Evolutionary conservation across 2,888 invertebrate species (phyloP).

Genomic region (Eledone cirrhosa): DNA sequence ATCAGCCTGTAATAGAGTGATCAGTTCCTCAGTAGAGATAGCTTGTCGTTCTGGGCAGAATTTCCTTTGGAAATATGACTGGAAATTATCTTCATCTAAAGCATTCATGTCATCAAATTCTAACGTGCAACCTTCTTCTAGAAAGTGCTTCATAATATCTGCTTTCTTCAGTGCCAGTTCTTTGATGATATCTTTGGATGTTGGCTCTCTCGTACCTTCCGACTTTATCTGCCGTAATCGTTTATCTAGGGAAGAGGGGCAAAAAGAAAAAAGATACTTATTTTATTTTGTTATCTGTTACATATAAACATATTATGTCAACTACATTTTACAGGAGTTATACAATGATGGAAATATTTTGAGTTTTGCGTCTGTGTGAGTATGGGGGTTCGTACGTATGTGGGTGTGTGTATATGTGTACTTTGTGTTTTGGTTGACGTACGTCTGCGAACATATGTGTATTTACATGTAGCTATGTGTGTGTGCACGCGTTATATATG

Average conservation of each 20-base stretch:
- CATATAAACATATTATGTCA: no score
- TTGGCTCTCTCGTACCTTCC: background rate
- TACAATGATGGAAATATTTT: no score
- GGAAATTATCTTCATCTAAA: slow-evolving; percentile 10
- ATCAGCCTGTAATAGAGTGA: slow-evolving; percentile 9
- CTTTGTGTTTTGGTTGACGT: no score
- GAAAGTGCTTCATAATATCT: background rate
- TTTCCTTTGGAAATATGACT: slow-evolving; percentile 11
- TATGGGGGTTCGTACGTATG: no score
- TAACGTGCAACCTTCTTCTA: background rate
- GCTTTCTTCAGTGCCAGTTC: slow-evolving; percentile 14
- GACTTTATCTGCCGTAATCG: background rate
- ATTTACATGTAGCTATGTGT: no score
- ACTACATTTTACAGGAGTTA: no score
- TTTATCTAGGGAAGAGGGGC: background rate
- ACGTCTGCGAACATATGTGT: no score
- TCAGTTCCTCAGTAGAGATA: slow-evolving; percentile 1
- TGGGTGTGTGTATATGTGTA: no score
- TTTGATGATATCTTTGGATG: background rate
- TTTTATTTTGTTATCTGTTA: no score
- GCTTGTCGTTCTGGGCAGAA: slow-evolving; percentile 20
- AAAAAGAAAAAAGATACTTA: background rate
- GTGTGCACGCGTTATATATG: no score
- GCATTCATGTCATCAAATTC: background rate
- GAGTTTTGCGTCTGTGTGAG: no score